phyloP scores from a whole-genome alignment of 1,140 invertebrate species.

The Drosophila serrata region DNA sequence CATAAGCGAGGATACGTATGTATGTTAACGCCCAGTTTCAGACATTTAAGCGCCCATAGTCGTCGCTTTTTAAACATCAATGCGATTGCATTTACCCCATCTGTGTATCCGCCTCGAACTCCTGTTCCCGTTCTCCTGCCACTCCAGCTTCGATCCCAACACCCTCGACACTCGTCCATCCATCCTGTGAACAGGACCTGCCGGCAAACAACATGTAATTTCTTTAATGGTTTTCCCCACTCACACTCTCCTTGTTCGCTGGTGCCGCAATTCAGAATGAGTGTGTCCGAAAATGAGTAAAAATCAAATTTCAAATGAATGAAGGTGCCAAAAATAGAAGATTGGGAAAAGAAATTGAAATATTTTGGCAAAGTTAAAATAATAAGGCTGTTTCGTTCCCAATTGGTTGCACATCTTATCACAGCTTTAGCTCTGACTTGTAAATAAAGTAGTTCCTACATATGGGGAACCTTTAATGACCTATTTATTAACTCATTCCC shows the following conservation, averaged over 20 bases:
- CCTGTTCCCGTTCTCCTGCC: not conserved
- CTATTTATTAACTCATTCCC: not conserved
- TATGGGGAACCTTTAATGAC: not conserved
- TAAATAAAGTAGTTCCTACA: not conserved
- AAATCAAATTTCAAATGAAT: slow-evolving; percentile 65
- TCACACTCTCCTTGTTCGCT: slow-evolving; percentile 7
- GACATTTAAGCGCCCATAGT: slow-evolving; percentile 76
- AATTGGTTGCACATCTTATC: too few species aligned
- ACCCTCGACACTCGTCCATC: slow-evolving; percentile 39
- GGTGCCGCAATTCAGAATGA: slow-evolving; percentile 27
- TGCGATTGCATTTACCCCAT: slow-evolving; percentile 70
- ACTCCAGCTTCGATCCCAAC: slow-evolving; percentile 9
- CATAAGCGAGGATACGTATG: slow-evolving; percentile 15
- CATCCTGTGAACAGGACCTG: slow-evolving; percentile 36
- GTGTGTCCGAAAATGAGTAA: slow-evolving; percentile 53
- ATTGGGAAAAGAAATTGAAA: slow-evolving; percentile 4
- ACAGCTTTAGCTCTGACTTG: not conserved
- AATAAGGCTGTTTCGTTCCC: not conserved
- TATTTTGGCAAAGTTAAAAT: not conserved
- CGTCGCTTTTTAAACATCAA: slow-evolving; percentile 74
- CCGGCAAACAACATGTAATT: slow-evolving; percentile 70
- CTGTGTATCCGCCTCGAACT: not conserved
- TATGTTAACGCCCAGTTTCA: slow-evolving; percentile 52
- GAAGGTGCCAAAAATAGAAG: slow-evolving; percentile 61
- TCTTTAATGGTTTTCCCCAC: slow-evolving; percentile 79